phyloP scores from a whole-genome alignment of 2,888 invertebrate genomes.

The Apantesis nais region DNA sequence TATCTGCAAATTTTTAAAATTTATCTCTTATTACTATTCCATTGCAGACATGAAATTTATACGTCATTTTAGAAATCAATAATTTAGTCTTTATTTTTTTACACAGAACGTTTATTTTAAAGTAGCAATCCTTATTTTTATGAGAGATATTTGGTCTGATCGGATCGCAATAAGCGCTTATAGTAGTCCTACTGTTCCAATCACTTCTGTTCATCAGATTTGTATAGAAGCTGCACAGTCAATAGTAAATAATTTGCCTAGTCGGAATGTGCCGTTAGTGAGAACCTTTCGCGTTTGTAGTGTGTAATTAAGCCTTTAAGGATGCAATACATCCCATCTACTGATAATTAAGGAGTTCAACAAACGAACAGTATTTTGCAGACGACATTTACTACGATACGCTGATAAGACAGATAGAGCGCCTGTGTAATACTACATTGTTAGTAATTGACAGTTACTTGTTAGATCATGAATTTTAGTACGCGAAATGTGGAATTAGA shows the following conservation, averaged over 20 bases:
- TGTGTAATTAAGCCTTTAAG: conserved; percentile 65
- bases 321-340: conserved; percentile 58
- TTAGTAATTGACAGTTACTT: conserved; percentile 44
- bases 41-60: too few relatives aligned
- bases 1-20: neutral
- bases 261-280: conserved; percentile 33
- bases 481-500: conserved; percentile 15
- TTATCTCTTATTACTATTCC: too few relatives aligned
- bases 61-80: too few relatives aligned
- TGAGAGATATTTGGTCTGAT: too few relatives aligned
- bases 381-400: conserved; percentile 44
- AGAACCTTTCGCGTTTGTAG: conserved; percentile 41
- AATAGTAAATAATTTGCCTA: conserved; percentile 19
- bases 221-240: neutral
- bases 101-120: too few relatives aligned
- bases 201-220: neutral
- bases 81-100: too few relatives aligned
- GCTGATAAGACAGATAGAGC: conserved; percentile 39
- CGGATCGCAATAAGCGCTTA: too few relatives aligned
- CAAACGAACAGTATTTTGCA: conserved; percentile 49
- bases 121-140: too few relatives aligned
- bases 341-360: conserved; percentile 58
- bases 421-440: conserved; percentile 39
- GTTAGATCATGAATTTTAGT: conserved; percentile 35
- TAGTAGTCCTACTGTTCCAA: too few relatives aligned